Percentiles rank a stretch among this genome's conserved stretches.
Conservation (phyloP, 2,113 vertebrate genomes). For the Ancistrus triradiatus region DNA sequence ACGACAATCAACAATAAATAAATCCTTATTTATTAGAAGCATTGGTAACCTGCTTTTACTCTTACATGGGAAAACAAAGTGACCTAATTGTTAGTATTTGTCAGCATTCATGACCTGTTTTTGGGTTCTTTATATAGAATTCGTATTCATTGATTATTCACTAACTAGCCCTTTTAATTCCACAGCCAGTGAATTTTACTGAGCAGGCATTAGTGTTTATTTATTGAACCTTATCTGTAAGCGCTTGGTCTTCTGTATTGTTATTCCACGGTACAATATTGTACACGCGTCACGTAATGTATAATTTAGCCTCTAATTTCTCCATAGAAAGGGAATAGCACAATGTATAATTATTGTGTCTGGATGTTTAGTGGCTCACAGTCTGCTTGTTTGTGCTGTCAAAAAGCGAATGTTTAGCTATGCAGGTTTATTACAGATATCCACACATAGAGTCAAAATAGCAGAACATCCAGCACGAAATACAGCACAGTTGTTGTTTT, state of each 20-base stretch:
- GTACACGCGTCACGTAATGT: too few relatives aligned
- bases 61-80: neutral
- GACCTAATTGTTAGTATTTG: too few relatives aligned
- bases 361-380: too few relatives aligned
- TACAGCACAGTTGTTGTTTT: neutral
- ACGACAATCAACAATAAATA: neutral
- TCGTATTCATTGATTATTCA: conserved; percentile 11
- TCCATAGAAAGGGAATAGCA: conserved; percentile 4
- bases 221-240: conserved; percentile 3
- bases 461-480: too few relatives aligned
- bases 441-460: too few relatives aligned
- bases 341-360: too few relatives aligned
- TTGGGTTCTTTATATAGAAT: neutral
- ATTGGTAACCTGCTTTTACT: neutral
- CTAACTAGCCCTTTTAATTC: conserved; percentile 21
- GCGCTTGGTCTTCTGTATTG: neutral
- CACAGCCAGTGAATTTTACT: conserved; percentile 17
- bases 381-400: too few relatives aligned
- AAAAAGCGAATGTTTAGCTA: too few relatives aligned
- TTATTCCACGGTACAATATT: too few relatives aligned
- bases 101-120: too few relatives aligned
- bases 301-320: conserved; percentile 43
- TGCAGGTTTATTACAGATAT: too few relatives aligned
- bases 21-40: neutral
- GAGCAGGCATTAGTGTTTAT: conserved; percentile 14